phyloP scores from a whole-genome alignment of 2,888 invertebrate genomes.

The Meiosimyza decipiens region DNA sequence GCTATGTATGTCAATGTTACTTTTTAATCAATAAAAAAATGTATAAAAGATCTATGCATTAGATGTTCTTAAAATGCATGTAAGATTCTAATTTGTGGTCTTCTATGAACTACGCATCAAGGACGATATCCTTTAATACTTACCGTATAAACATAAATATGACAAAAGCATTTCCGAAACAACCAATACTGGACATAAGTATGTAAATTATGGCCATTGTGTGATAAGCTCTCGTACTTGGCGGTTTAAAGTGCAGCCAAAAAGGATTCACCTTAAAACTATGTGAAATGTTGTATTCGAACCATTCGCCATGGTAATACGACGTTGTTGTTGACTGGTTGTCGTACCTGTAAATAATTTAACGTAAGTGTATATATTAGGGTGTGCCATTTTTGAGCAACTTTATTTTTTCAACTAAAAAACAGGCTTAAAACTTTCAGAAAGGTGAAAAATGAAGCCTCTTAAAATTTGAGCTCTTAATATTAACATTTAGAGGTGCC shows the following conservation, averaged over 20 bases:
- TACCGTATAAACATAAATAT: conserved; percentile 79
- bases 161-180: conserved; percentile 77
- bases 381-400: too few species aligned
- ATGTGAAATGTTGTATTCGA: conserved; percentile 56
- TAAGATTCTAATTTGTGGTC: neutral
- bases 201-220: conserved; percentile 73
- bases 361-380: too few species aligned
- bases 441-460: too few species aligned
- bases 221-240: conserved; percentile 70
- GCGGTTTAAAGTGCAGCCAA: conserved; percentile 79
- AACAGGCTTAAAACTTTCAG: too few species aligned
- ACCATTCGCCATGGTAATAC: conserved; percentile 50
- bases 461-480: too few species aligned
- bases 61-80: neutral
- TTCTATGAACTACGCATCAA: neutral
- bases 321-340: neutral
- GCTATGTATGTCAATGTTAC: too few species aligned
- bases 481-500: too few species aligned
- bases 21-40: neutral
- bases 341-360: conserved; percentile 16
- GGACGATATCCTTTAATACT: conserved; percentile 58
- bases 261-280: conserved; percentile 73
- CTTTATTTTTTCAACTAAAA: too few species aligned
- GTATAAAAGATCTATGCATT: neutral
- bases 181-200: conserved; percentile 74